Conservation (phyloP, 2,797 vertebrate species). For the Ispidina picta region DNA sequence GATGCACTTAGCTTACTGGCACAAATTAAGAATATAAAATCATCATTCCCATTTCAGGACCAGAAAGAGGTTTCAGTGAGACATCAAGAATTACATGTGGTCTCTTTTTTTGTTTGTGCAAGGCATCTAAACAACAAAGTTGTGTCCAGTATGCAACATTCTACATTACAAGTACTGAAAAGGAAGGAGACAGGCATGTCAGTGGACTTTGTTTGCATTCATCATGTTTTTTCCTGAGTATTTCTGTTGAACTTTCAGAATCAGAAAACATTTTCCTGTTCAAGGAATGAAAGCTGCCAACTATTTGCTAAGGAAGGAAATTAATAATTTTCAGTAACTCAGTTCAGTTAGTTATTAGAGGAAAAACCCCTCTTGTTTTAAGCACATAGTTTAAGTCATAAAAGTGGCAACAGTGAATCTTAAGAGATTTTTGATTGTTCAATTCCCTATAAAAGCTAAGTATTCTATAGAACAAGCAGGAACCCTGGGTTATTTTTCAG, state of each 20-base stretch:
- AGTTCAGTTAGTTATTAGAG: slow-evolving; percentile 31
- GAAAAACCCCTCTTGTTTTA: not conserved
- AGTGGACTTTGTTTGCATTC: slow-evolving; percentile 32
- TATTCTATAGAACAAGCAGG: not conserved
- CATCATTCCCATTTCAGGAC: slow-evolving; percentile 18
- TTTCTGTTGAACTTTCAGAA: slow-evolving; percentile 56
- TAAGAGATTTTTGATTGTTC: not conserved
- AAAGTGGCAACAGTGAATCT: not conserved
- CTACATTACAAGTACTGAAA: slow-evolving; percentile 15
- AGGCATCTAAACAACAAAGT: slow-evolving; percentile 17
- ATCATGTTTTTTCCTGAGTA: slow-evolving; percentile 45
- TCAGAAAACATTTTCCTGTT: slow-evolving; percentile 61
- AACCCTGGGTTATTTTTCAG: not conserved
- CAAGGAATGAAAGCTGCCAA: slow-evolving; percentile 66
- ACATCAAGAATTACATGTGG: not conserved
- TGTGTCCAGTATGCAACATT: not conserved
- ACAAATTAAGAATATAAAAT: slow-evolving; percentile 20
- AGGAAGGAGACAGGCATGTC: slow-evolving; percentile 30
- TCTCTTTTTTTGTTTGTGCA: not conserved
- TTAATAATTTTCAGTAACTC: slow-evolving; percentile 49
- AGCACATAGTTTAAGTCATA: not conserved
- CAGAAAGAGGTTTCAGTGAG: not conserved
- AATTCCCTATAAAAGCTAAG: not conserved
- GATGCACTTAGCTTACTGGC: not conserved
- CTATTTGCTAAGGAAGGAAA: slow-evolving; percentile 54